phyloP scores from a whole-genome alignment of 2,888 invertebrate genomes.

The Heteromurus nitidus region DNA sequence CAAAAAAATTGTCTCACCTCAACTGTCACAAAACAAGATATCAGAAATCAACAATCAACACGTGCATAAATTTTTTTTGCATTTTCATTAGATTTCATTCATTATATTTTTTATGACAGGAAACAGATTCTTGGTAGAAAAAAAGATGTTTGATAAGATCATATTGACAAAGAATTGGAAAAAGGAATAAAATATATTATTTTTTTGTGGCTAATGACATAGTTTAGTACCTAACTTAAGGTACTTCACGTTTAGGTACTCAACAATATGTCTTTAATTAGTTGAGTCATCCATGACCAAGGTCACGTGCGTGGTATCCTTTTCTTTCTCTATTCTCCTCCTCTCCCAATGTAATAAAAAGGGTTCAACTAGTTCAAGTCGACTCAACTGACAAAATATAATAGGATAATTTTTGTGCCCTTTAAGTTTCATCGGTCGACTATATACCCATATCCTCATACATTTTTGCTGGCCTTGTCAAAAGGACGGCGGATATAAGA shows the following conservation, averaged over 20 bases:
- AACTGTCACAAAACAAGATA: too few species aligned
- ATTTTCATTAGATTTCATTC: too few species aligned
- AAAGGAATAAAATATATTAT: neutral
- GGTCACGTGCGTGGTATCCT: conserved; percentile 10
- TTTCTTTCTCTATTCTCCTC: too few species aligned
- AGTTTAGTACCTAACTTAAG: neutral
- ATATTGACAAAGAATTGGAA: too few species aligned
- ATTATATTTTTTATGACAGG: too few species aligned
- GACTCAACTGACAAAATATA: neutral
- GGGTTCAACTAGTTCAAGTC: conserved; percentile 16
- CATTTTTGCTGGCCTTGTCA: neutral
- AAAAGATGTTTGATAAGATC: too few species aligned
- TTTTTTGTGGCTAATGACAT: too few species aligned
- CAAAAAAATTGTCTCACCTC: too few species aligned
- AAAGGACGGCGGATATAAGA: neutral
- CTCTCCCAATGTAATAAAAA: too few species aligned
- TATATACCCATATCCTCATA: neutral
- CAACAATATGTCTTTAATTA: conserved; percentile 33
- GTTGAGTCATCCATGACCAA: conserved; percentile 46
- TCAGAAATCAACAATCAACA: too few species aligned
- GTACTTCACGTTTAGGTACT: neutral
- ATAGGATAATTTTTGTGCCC: neutral
- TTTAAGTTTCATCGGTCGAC: neutral
- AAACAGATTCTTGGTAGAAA: too few species aligned
- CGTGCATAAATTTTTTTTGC: too few species aligned